A percentile compares a stretch with the other conserved stretches of the same genome.
Conservation (phyloP, 2,888 invertebrate species). For the Bombylius discolor region DNA sequence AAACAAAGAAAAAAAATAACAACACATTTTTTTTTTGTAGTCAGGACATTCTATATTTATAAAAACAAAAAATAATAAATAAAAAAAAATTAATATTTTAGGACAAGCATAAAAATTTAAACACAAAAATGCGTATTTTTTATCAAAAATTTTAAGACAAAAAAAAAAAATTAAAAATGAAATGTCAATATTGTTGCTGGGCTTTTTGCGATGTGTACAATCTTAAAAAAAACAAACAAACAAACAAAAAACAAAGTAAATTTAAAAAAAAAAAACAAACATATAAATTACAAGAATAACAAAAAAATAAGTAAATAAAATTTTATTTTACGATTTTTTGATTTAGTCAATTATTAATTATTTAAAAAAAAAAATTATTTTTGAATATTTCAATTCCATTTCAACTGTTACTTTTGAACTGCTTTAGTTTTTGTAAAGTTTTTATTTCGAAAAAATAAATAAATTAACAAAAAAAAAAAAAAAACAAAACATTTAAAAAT, state of each 20-base stretch:
- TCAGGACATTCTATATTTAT: too few relatives aligned
- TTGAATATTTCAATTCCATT: too few relatives aligned
- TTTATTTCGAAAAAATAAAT: slow-evolving; percentile 1
- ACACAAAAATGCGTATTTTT: not conserved
- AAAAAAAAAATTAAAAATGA: not conserved
- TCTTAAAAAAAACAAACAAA: slow-evolving; percentile 7
- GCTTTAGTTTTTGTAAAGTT: not conserved
- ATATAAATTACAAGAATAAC: not conserved
- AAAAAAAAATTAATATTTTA: too few relatives aligned
- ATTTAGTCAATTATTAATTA: too few relatives aligned
- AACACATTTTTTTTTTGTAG: too few relatives aligned
- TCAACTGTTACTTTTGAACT: too few relatives aligned
- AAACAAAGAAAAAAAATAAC: too few relatives aligned
- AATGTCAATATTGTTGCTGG: slow-evolving; percentile 6
- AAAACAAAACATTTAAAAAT: too few relatives aligned
- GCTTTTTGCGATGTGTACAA: slow-evolving; percentile 16
- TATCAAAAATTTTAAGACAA: not conserved
- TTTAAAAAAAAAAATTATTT: too few relatives aligned
- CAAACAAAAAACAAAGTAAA: slow-evolving; percentile 1
- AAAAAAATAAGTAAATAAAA: not conserved
- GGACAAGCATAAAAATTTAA: not conserved
- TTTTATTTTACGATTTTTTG: not conserved
- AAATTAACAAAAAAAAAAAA: not conserved
- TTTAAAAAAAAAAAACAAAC: not conserved
- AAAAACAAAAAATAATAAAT: too few relatives aligned